Evolutionary conservation across 2,888 invertebrate genomes (phyloP), one percentile per base, ranked within the genome.

Genomic region (Physocephala rufipes): DNA sequence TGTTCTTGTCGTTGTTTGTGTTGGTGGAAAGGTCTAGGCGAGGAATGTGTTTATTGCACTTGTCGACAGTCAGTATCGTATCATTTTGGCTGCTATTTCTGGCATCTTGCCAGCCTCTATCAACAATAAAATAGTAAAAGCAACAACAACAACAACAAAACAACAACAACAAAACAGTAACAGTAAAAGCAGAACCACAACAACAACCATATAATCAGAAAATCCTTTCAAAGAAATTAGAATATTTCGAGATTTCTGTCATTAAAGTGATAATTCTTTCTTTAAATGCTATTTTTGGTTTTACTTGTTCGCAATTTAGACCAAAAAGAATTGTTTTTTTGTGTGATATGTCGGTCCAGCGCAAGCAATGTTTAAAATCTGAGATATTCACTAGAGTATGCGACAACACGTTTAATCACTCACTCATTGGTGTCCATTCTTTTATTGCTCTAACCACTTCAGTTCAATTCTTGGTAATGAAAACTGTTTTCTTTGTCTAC

Each of bases 41-140:
- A 62, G 67, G 55, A 76, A 79, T 81, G 74, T 78, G 76, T 79
- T 75, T 79, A 70, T 74, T 74, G 71, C 74, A 76, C 67, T 75
- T 75, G 67, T 76, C 72, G 64, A 73, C 70, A 15, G 74, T 70
- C 77, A 65, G 71, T 72, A 63, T 69, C 71, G 71, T 63, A 53
- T 66, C 30, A 53, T 26, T 55, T 36, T 51, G 47, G 70, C 63
- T 69, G 67, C 58, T 71, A 30, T 59, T 61, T 68, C 61, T 62
- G 72, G 67, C 58, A 15, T 72, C 26, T 53, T 49, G 70, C 28
- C 66, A 69, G 58, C 67, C 73, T 71, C 68, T 55, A 70, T 74
- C 76, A 78, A 80, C 76, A 72, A 73, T 30, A 67, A 49, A 66
- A 62, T 74, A 71, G 75, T 77, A 77, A 76, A 74, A 78, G 73